Evolutionary conservation across 2,113 vertebrate genomes (phyloP).

Genomic region (Macaca fascicularis): T2T-MFA8v1.1 NC_088392.1:25741001-25741500

Average conservation of each 20-base stretch:
- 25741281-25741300: not conserved
- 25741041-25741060: not conserved
- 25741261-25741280: not conserved
- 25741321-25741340: not conserved
- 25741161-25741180: slow-evolving; percentile 32
- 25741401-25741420: no score
- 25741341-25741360: not conserved
- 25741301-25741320: not conserved
- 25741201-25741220: not conserved
- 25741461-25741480: no score
- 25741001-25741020: not conserved
- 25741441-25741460: no score
- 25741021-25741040: no score
- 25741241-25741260: not conserved
- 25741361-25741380: not conserved
- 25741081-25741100: not conserved
- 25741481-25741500: no score
- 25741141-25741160: not conserved
- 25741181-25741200: slow-evolving; percentile 20
- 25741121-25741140: not conserved
- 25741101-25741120: not conserved
- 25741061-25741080: not conserved
- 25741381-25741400: not conserved
- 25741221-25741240: not conserved
- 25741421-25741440: no score